A percentile compares a stretch with the other conserved stretches of the same genome.
phyloP scores from a whole-genome alignment of 2,888 invertebrate species.

The Sminthurinus aureus region DNA sequence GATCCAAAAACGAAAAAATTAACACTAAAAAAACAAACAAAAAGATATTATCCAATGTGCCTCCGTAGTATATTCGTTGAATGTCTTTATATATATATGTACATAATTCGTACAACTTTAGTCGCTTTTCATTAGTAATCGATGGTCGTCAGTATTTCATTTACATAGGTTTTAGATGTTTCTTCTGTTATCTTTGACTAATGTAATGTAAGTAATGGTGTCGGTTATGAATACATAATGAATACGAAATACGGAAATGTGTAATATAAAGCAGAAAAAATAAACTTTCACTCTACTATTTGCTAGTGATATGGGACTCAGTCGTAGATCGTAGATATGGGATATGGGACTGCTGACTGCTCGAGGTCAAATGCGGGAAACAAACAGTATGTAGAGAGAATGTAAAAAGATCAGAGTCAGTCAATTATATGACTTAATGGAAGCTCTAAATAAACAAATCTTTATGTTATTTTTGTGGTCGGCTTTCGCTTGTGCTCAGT shows the following conservation, averaged over 20 bases:
- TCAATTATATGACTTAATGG: conserved; percentile 16
- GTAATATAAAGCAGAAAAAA: neutral
- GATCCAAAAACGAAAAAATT: too few species aligned
- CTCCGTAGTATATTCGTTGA: too few species aligned
- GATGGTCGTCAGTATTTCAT: too few species aligned
- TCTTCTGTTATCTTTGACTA: too few species aligned
- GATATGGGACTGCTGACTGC: neutral
- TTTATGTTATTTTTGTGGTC: conserved; percentile 30
- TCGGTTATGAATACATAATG: neutral
- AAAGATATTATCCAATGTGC: too few species aligned
- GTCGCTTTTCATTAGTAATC: too few species aligned
- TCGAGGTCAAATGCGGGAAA: neutral
- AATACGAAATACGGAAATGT: neutral
- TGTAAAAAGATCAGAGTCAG: too few species aligned
- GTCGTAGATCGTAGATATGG: neutral
- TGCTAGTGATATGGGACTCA: neutral
- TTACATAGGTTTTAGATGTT: too few species aligned
- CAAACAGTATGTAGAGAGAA: neutral
- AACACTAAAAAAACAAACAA: too few species aligned
- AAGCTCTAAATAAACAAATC: conserved; percentile 23
- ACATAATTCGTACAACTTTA: too few species aligned
- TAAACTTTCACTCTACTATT: neutral
- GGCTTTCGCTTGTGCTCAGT: neutral
- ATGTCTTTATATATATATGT: too few species aligned
- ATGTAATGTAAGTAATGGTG: neutral